Evolutionary conservation across 2,888 invertebrate species (phyloP).

Genomic region (Lomographa bimaculata): DNA sequence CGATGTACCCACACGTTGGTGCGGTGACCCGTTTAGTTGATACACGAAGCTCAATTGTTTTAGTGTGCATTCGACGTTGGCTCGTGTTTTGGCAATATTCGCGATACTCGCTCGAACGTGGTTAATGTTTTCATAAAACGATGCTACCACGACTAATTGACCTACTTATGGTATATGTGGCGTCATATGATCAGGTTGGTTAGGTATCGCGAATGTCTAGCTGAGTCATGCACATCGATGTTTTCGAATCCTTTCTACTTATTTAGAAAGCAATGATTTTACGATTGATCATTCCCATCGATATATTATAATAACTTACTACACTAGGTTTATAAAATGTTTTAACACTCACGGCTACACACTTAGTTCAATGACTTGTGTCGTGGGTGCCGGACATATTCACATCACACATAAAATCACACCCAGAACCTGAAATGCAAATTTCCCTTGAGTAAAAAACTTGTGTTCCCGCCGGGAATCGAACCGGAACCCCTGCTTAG

Average conservation of each 20-base stretch:
- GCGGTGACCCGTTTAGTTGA: constrained; percentile 31
- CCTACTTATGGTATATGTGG: constrained; percentile 19
- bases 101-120: constrained; percentile 32
- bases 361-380: too few relatives aligned
- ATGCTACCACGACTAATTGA: constrained; percentile 20
- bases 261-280: too few relatives aligned
- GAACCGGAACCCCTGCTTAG: too few relatives aligned
- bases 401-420: too few relatives aligned
- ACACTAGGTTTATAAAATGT: too few relatives aligned
- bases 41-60: constrained; percentile 52
- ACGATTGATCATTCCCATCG: too few relatives aligned
- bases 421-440: too few relatives aligned
- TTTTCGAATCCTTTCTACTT: not conserved
- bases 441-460: too few relatives aligned
- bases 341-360: too few relatives aligned
- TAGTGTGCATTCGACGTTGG: constrained; percentile 41
- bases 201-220: constrained; percentile 6
- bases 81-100: constrained; percentile 66
- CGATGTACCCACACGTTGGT: constrained; percentile 27
- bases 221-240: not conserved
- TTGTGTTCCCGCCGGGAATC: too few relatives aligned
- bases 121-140: constrained; percentile 12
- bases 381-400: too few relatives aligned
- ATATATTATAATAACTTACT: too few relatives aligned
- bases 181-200: constrained; percentile 2